Conservation (phyloP, 2,888 invertebrate genomes). For the Brenthis ino region DNA sequence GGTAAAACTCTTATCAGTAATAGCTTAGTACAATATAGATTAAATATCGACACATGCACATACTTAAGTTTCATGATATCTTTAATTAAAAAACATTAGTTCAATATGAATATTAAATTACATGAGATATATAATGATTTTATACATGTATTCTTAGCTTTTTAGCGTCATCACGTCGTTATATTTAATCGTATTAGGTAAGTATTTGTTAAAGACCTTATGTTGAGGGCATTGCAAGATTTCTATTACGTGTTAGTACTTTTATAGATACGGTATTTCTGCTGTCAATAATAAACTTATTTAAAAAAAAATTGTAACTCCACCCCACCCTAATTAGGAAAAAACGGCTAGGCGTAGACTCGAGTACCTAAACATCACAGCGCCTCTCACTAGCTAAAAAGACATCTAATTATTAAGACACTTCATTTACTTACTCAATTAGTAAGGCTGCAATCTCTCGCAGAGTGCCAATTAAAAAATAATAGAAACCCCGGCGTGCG, state of each 20-base stretch:
- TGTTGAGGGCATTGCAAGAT: not conserved
- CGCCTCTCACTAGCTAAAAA: slow-evolving; percentile 60
- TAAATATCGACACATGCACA: slow-evolving; percentile 35
- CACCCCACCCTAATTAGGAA: slow-evolving; percentile 43
- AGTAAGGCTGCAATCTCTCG: slow-evolving; percentile 70
- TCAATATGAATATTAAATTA: not conserved
- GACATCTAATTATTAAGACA: slow-evolving; percentile 77
- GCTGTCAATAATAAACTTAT: slow-evolving; percentile 3
- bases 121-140: not conserved
- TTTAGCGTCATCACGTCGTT: too few relatives aligned
- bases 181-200: too few relatives aligned
- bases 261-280: not conserved
- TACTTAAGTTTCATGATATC: slow-evolving; percentile 24
- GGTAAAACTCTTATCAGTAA: slow-evolving; percentile 38
- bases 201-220: too few relatives aligned
- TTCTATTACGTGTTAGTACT: not conserved
- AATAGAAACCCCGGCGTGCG: slow-evolving; percentile 67
- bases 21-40: slow-evolving; percentile 28
- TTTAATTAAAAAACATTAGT: not conserved
- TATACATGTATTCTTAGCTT: not conserved
- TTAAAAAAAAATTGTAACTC: slow-evolving; percentile 21
- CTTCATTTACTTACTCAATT: slow-evolving; percentile 80
- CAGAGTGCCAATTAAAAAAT: slow-evolving; percentile 80
- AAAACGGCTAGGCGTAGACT: slow-evolving; percentile 41
- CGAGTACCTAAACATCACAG: slow-evolving; percentile 44